These are phyloP conservation scores for Leptatherina wallacei DNA, from an alignment of 2,797 vertebrate genomes.

Conservation along the genomic window DNA sequence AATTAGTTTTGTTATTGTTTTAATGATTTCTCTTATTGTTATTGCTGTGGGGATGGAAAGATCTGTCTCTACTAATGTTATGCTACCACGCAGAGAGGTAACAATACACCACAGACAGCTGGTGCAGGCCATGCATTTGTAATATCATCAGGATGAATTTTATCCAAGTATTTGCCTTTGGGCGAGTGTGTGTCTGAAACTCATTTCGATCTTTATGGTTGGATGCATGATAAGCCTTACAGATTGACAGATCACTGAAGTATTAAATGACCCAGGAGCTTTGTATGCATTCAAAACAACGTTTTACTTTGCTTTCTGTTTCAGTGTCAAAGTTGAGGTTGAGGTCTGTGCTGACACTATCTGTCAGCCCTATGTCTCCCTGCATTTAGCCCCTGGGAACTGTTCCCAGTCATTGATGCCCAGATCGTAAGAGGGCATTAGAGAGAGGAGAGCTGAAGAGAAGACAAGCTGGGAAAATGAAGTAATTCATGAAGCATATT, in stretches of 20 bases:
- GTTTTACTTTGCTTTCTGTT: slow-evolving; percentile 2
- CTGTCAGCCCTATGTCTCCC: not conserved
- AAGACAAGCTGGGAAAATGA: slow-evolving; percentile 31
- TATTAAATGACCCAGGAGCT: slow-evolving; percentile 39
- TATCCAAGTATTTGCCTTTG: slow-evolving; percentile 6
- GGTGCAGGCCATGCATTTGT: slow-evolving; percentile 3
- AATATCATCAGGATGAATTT: slow-evolving; percentile 14
- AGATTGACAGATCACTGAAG: slow-evolving; percentile 41
- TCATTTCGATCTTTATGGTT: slow-evolving; percentile 54
- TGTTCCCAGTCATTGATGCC: slow-evolving; percentile 26
- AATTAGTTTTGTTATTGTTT: not conserved
- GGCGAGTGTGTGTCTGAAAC: slow-evolving; percentile 35
- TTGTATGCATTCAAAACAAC: slow-evolving; percentile 2
- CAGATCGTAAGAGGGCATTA: not conserved
- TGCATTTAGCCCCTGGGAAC: slow-evolving; percentile 24
- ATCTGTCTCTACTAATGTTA: not conserved
- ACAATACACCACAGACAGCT: slow-evolving; percentile 5
- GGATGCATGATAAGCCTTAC: slow-evolving; percentile 45
- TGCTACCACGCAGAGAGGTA: not conserved
- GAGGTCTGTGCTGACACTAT: slow-evolving; percentile 4
- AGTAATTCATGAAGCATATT: slow-evolving; percentile 45
- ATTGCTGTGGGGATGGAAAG: not conserved
- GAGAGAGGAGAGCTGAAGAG: slow-evolving; percentile 9
- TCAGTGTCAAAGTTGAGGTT: not conserved
- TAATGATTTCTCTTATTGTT: not conserved